phyloP scores from a whole-genome alignment of 1,140 invertebrate species.

The Diorhabda elongata region DNA sequence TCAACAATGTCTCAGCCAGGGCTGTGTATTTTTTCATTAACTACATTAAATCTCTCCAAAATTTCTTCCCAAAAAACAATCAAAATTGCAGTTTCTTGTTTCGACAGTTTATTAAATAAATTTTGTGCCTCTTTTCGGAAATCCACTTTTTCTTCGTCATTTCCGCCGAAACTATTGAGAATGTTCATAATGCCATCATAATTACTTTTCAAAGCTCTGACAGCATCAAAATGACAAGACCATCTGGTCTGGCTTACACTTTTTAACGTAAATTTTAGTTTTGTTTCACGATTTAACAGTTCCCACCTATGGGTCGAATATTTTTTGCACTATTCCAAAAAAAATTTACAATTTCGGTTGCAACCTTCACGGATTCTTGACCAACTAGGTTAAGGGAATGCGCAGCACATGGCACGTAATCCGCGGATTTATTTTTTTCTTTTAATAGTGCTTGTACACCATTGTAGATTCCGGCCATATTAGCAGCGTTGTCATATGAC shows the following conservation, averaged over 20 bases:
- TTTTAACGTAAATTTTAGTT: no score
- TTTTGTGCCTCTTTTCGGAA: no score
- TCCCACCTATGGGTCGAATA: constrained; percentile 10
- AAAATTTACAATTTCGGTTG: not conserved
- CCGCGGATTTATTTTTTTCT: not conserved
- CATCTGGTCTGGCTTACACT: not conserved
- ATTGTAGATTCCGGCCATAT: not conserved
- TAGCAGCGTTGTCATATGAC: not conserved
- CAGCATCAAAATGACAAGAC: not conserved
- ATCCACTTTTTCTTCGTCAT: no score
- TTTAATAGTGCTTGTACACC: constrained; percentile 6
- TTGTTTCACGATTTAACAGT: not conserved
- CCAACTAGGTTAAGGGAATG: not conserved
- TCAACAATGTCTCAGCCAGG: no score
- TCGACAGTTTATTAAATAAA: no score
- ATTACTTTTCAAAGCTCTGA: not conserved
- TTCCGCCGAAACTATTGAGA: no score
- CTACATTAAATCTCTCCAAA: no score
- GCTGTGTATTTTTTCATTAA: no score
- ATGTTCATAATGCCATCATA: not conserved
- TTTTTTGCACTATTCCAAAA: not conserved
- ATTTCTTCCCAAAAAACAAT: no score
- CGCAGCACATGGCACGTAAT: no score
- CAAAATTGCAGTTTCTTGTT: no score
- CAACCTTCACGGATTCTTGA: not conserved